These are phyloP conservation scores for Epizoanthus rinbou DNA, from an alignment of 92 coral and sea anemone species.

Conservation along the genomic window DNA sequence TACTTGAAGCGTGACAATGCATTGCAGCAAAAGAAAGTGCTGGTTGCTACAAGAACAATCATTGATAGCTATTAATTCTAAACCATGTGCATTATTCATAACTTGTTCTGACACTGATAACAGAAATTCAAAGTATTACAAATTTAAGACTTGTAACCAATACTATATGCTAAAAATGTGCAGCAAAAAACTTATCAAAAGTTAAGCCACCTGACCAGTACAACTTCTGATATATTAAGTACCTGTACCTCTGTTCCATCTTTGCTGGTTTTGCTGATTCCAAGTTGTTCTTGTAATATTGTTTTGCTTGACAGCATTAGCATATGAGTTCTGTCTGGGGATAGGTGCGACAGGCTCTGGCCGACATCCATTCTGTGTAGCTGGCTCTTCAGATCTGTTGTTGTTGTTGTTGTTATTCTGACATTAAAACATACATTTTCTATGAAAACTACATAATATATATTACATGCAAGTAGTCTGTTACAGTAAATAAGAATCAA, in stretches of 20 bases:
- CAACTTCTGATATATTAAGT: not conserved
- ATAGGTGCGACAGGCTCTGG: not conserved
- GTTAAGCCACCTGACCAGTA: not conserved
- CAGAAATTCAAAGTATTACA: too few relatives aligned
- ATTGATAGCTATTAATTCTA: too few relatives aligned
- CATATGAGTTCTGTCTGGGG: slow-evolving; percentile 57
- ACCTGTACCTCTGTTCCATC: slow-evolving; percentile 45
- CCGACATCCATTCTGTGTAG: slow-evolving; percentile 16
- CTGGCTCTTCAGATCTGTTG: slow-evolving; percentile 1
- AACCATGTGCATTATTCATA: too few relatives aligned
- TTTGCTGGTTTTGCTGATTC: slow-evolving; percentile 56
- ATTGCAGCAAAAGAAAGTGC: too few relatives aligned
- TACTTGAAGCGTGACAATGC: too few relatives aligned
- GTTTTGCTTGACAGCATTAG: slow-evolving; percentile 70
- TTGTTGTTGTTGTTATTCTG: slow-evolving; percentile 24
- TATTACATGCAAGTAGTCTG: too few relatives aligned
- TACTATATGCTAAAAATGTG: too few relatives aligned
- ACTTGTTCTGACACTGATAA: too few relatives aligned
- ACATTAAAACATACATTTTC: not conserved
- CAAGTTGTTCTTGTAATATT: slow-evolving; percentile 66
- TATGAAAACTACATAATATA: not conserved
- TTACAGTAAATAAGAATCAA: too few relatives aligned
- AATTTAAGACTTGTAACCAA: too few relatives aligned
- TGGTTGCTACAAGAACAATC: too few relatives aligned
- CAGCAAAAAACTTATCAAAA: not conserved